These are phyloP conservation scores for Dorcus parallelipipedus DNA, from an alignment of 2,888 invertebrate genomes.

Conservation along the genomic window DNA sequence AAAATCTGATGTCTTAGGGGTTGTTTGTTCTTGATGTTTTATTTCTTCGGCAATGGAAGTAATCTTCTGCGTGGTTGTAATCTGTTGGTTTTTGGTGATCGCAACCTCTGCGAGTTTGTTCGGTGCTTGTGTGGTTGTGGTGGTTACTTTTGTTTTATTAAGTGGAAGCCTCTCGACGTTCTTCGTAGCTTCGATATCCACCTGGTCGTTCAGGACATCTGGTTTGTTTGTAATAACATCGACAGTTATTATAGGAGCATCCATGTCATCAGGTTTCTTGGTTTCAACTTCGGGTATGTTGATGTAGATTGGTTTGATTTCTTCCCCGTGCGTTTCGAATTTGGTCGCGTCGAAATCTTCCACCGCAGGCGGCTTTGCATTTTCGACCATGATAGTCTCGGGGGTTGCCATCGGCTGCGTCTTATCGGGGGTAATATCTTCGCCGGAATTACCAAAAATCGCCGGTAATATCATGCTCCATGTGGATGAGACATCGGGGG, in stretches of 20 bases:
- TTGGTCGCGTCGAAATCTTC: not conserved
- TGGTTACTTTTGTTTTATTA: not conserved
- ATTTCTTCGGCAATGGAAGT: not conserved
- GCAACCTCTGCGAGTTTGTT: conserved; percentile 5
- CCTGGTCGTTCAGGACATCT: not conserved
- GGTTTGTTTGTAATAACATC: not conserved
- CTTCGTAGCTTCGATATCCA: not conserved
- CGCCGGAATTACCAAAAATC: conserved; percentile 61
- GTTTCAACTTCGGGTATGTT: not conserved
- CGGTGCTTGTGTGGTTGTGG: conserved; percentile 2
- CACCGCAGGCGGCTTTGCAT: conserved; percentile 14
- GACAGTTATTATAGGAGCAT: conserved; percentile 11
- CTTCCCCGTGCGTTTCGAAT: not conserved
- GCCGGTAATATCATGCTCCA: conserved; percentile 83
- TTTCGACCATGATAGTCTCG: conserved; percentile 43
- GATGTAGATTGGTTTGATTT: not conserved
- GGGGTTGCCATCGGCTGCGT: conserved; percentile 33
- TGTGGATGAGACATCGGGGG: conserved; percentile 69
- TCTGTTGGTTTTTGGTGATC: conserved; percentile 18
- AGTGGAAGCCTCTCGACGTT: not conserved
- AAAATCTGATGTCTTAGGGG: not conserved
- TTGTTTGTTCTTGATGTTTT: conserved; percentile 1
- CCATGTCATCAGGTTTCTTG: not conserved
- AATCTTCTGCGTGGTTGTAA: not conserved
- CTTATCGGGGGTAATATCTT: conserved; percentile 40